A percentile compares a stretch with the other conserved stretches of the same genome.
Conservation (phyloP, 2,113 vertebrate genomes). For the Girardinichthys multiradiatus region DNA sequence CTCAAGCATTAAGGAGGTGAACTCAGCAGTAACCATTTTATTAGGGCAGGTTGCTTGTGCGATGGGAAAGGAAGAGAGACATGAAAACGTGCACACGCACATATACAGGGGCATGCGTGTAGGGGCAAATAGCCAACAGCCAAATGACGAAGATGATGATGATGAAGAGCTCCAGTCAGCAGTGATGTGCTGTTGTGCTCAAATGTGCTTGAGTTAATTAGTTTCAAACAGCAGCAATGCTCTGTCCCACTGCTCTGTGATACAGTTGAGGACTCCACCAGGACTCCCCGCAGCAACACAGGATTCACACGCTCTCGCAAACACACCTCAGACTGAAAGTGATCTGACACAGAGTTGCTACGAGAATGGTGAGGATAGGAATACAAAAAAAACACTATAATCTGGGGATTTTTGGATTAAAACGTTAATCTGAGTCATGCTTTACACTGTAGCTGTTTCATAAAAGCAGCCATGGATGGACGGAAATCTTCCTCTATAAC, state of each 20-base stretch:
- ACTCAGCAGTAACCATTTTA: conserved; percentile 44
- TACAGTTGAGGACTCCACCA: conserved; percentile 19
- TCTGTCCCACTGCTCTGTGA: conserved; percentile 32
- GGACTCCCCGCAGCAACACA: conserved; percentile 13
- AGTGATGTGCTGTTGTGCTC: conserved; percentile 64
- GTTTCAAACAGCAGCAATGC: conserved; percentile 60
- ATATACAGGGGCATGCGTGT: conserved; percentile 31
- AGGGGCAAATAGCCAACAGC: conserved; percentile 62
- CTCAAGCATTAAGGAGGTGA: conserved; percentile 27
- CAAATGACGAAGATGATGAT: conserved; percentile 54
- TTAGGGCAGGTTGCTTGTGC: conserved; percentile 35
- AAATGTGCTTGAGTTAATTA: conserved; percentile 72
- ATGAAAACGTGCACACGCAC: conserved; percentile 35
- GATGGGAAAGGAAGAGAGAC: conserved; percentile 28
- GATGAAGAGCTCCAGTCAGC: conserved; percentile 56
- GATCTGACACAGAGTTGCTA: conserved; percentile 43
- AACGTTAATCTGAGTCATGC: conserved; percentile 78
- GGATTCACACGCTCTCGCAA: conserved; percentile 3
- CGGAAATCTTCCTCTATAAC: too few relatives aligned
- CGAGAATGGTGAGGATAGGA: conserved; percentile 62
- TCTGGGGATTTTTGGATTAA: conserved; percentile 78
- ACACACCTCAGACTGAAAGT: conserved; percentile 48
- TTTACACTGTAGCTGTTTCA: conserved; percentile 63
- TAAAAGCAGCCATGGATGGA: conserved; percentile 51
- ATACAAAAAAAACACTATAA: conserved; percentile 76